Percentiles rank a stretch among this genome's conserved stretches.
phyloP scores from a whole-genome alignment of 1,140 invertebrate species.

The Dermatophagoides farinae region DNA sequence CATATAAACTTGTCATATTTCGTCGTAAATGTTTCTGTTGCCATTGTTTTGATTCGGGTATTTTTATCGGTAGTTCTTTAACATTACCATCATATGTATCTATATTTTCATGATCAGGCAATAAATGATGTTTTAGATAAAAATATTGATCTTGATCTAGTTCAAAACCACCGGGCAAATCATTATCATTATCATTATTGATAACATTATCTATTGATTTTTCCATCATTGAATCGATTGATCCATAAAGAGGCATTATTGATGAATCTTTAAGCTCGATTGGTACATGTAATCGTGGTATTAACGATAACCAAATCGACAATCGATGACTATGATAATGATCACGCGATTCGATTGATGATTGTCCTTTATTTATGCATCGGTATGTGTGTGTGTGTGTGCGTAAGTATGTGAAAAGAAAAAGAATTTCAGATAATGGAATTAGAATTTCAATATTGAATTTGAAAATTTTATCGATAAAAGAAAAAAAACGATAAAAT shows the following conservation, averaged over 20 bases:
- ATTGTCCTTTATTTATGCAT: conserved; percentile 32
- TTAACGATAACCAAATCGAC: conserved; percentile 73
- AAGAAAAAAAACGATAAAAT: no score
- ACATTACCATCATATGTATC: conserved; percentile 31
- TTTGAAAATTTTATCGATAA: no score
- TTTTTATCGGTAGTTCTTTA: conserved; percentile 4
- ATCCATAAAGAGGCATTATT: neutral
- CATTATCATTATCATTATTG: no score
- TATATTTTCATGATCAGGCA: conserved; percentile 39
- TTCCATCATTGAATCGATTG: neutral
- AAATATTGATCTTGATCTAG: conserved; percentile 35
- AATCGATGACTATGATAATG: conserved; percentile 75
- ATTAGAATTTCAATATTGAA: no score
- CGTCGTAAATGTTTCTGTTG: neutral
- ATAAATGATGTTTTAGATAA: conserved; percentile 51
- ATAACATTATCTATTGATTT: neutral
- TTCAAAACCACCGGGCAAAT: no score
- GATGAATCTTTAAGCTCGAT: neutral
- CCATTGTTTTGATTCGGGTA: neutral
- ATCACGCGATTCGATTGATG: conserved; percentile 37
- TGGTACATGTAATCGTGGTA: conserved; percentile 54
- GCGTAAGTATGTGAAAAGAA: neutral
- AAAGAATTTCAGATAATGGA: no score
- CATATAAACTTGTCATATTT: neutral
- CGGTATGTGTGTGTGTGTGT: conserved; percentile 45